A percentile compares a stretch with the other conserved stretches of the same genome.
These are phyloP conservation scores for Echinarachnius parma DNA, from an alignment of 53 echinoderm and acorn worm species.

Conservation along the genomic window DNA sequence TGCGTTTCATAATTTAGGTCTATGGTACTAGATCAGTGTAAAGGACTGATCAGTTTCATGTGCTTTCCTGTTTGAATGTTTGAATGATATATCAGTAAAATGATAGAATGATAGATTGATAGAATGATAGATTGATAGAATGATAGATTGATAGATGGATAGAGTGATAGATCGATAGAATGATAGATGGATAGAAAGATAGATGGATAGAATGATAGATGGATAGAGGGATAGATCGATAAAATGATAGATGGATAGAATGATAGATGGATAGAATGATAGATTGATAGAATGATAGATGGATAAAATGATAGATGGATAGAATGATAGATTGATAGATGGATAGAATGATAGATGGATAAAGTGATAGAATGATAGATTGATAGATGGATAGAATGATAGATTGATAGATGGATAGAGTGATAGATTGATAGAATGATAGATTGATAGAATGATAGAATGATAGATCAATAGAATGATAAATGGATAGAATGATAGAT, in stretches of 20 bases:
- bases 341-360: not conserved
- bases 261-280: not conserved
- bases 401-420: not conserved
- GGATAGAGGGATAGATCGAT: not conserved
- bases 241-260: not conserved
- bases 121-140: not conserved
- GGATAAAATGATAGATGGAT: not conserved
- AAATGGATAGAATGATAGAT: not conserved
- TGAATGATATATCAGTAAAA: too few species aligned
- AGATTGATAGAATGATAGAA: not conserved
- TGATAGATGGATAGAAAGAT: not conserved
- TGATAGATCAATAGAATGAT: not conserved
- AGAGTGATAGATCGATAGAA: not conserved
- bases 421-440: not conserved
- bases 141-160: not conserved
- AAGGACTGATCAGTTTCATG: too few species aligned
- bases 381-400: not conserved
- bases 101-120: not conserved
- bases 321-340: not conserved
- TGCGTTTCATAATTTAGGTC: too few species aligned
- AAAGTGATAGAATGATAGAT: not conserved
- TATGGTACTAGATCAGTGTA: too few species aligned
- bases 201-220: not conserved
- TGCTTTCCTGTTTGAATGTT: too few species aligned
- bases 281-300: not conserved